Base-by-base conservation (phyloP, 2,113 vertebrate species). In the Zapus hudsonius region DNA sequence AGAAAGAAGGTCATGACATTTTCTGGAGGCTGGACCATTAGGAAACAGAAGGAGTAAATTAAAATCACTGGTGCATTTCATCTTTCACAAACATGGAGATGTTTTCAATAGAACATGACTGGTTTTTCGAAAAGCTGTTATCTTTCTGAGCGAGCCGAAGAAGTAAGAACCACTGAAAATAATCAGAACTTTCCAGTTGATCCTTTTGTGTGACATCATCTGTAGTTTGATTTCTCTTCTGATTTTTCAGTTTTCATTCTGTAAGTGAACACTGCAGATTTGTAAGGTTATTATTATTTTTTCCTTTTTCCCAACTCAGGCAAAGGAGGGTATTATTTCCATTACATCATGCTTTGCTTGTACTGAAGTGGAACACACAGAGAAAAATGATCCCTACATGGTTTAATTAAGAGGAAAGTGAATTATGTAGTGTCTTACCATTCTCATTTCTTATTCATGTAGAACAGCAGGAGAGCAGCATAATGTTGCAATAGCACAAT, bases 391-490 rank as follows among this genome's bases (percentile, higher is more conserved):
- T 79, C 96, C 90, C 92, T 97, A 25, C 78, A 40, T 92, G 93
- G 91, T 96, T 84, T 95, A 98, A 96, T 96, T 97, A 97, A 96
- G 91, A 96, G 89, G 89, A 96, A 94, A 94, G 94, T 97, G 94
- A 97, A 97, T 96, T 96, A 96, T 94, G 91, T 95, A 96, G 96
- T 93, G 80, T 97, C 96, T 97, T 97, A 95, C 96, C 98, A 98
- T 98, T 98, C 98, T 98, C 98, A 98, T 98, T 98, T 98, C 98
- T 98, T 98, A 98, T 96, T 97, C 98, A 98, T 98, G 97, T 98
- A 97, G 97, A 98, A 98, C 98, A 98, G 98, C 98, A 98, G 97
- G 97, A 95, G 94, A 97, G 97, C 96, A 98, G 97, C 97, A 94
- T 95, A 98, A 96, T 98, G 97, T 97, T 98, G 97, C 97, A 97